Evolutionary conservation across 2,888 invertebrate species (phyloP).

Genomic region (Ormyrus pomaceus): DNA sequence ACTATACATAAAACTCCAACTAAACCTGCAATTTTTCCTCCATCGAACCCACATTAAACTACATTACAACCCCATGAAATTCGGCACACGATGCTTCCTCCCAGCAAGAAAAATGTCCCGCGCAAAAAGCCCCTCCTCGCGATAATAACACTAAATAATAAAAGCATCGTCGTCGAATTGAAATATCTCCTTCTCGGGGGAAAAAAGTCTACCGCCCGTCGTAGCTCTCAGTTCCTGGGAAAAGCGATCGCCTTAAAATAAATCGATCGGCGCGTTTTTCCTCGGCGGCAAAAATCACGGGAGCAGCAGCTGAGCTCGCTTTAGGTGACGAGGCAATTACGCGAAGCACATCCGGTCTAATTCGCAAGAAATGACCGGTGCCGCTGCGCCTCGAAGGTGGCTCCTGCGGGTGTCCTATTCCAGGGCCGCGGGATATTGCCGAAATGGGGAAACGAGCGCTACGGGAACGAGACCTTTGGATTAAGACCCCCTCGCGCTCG

Average conservation of each 20-base stretch:
- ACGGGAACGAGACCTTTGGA: not conserved
- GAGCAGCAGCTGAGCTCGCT: too few species aligned
- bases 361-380: conserved; percentile 38
- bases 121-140: too few species aligned
- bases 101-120: not conserved
- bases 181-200: too few species aligned
- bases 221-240: too few species aligned
- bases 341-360: conserved; percentile 11
- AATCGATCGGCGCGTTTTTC: conserved; percentile 14
- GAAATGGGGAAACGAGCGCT: not conserved
- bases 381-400: not conserved
- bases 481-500: not conserved
- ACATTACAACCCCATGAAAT: too few species aligned
- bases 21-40: not conserved
- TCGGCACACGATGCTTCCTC: not conserved
- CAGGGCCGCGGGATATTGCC: not conserved
- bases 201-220: too few species aligned
- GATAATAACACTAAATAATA: too few species aligned
- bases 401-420: not conserved
- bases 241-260: not conserved
- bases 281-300: not conserved
- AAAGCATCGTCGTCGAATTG: too few species aligned
- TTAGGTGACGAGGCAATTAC: conserved; percentile 43
- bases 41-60: not conserved
- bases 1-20: too few species aligned